A percentile compares a stretch with the other conserved stretches of the same genome.
phyloP scores from a whole-genome alignment of 2,888 invertebrate species.

The Halictus quadricinctus region DNA sequence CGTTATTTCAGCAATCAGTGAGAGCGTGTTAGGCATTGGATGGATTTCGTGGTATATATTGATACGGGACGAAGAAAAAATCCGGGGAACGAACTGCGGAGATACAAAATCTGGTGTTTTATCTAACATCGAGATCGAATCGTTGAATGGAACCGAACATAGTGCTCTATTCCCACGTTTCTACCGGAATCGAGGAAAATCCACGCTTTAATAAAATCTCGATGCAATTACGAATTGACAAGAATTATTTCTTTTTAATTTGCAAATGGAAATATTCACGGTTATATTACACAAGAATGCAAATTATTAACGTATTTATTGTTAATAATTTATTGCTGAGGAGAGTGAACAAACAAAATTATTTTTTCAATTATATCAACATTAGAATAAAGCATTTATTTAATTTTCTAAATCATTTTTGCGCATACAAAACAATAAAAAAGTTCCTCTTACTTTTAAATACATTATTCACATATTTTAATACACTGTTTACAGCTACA shows the following conservation, averaged over 20 bases:
- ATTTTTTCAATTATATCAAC: too few species aligned
- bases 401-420: too few species aligned
- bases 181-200: neutral
- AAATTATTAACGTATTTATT: neutral
- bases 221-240: neutral
- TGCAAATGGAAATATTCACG: neutral
- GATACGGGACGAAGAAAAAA: neutral
- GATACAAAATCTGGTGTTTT: conserved; percentile 30
- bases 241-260: neutral
- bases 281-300: neutral
- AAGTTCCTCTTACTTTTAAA: too few species aligned
- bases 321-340: neutral
- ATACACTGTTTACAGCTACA: too few species aligned
- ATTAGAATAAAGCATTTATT: too few species aligned
- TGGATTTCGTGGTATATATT: conserved; percentile 45
- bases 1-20: conserved; percentile 69
- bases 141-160: conserved; percentile 25
- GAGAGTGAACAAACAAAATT: too few species aligned
- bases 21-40: conserved; percentile 54
- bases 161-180: conserved; percentile 35
- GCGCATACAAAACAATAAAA: too few species aligned
- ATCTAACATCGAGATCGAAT: conserved; percentile 33
- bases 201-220: neutral
- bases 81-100: conserved; percentile 3
- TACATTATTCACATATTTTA: too few species aligned